Evolutionary conservation across 2,888 invertebrate genomes (phyloP), one percentile per base, ranked within the genome.

Genomic region (Silvanus unidentatus): DNA sequence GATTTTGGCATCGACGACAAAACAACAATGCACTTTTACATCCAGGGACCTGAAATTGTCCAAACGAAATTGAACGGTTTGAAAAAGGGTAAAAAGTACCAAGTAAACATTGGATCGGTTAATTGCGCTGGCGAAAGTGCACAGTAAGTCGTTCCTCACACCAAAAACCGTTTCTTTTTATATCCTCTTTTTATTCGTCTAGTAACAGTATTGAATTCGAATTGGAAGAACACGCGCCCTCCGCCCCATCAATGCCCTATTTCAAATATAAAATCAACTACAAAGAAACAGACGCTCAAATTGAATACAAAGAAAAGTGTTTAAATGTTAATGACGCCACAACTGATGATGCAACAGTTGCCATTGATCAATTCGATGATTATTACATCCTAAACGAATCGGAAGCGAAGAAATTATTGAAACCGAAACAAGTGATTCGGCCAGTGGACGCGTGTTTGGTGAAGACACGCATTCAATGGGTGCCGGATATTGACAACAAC

Each of bases 91-190:
- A 51, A 48, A 12, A 62, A 57, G 40, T 65, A 65, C 44, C 57
- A 53, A 40, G 57, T 66, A 4, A 56, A 59, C 16, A 54, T 66
- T 28, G 59, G 58, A 1, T 63, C 64, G n/a, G 50, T 63, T 2
- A 66, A 66, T 47, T 66, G 66, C 42, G 65, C 63, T 1, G 66
- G 66, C 32, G 66, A 66, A 46, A 60, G 66, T 34, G 61, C 62
- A 40, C 57, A 53, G 64, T 63, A 55, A 54, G 56, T 42, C n/a
- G n/a, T n/a, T n/a, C n/a, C n/a, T n/a, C n/a, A n/a, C 15, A n/a
- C n/a, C 3, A 22, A 22, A 22, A 22, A 5, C 8, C 22, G 32
- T 28, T 28, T 10, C 8, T 28, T 9, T 28, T 28, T 28, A 8
- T 10, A 28, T 28, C 28, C 28, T 9, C 4, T 32, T 32, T 32